Percentiles rank a stretch among this genome's conserved stretches.
These are phyloP conservation scores for Silurus meridionalis DNA, from an alignment of 2,113 vertebrate species.

Conservation along the genomic window DNA sequence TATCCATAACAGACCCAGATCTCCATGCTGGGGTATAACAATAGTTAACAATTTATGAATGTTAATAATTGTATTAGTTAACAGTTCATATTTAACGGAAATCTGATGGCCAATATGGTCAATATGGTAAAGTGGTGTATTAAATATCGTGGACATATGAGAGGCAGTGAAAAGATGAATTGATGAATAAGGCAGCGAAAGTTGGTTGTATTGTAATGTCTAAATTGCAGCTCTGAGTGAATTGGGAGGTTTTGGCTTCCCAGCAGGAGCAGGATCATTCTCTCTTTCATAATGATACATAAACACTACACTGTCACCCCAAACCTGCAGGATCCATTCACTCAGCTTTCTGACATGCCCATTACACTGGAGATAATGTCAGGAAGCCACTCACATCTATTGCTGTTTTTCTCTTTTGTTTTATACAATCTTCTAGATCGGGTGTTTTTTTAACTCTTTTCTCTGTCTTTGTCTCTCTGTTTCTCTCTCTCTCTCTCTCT, in stretches of 20 bases:
- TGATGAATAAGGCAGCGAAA: slow-evolving; percentile 55
- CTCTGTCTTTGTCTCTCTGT: slow-evolving; percentile 20
- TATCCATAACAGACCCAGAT: neutral
- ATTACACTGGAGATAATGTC: slow-evolving; percentile 89
- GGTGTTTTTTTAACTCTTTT: slow-evolving; percentile 49
- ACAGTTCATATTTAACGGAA: neutral
- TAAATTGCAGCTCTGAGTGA: slow-evolving; percentile 70
- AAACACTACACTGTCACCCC: slow-evolving; percentile 79
- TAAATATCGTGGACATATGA: slow-evolving; percentile 40
- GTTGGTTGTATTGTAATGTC: slow-evolving; percentile 72
- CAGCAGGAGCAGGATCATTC: slow-evolving; percentile 72
- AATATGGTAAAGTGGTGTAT: slow-evolving; percentile 12
- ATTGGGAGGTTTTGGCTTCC: slow-evolving; percentile 71
- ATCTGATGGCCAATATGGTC: slow-evolving; percentile 4
- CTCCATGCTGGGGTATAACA: neutral
- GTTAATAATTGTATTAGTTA: neutral
- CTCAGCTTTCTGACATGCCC: slow-evolving; percentile 81
- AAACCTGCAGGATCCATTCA: slow-evolving; percentile 76
- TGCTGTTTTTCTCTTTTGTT: slow-evolving; percentile 65
- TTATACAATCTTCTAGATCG: slow-evolving; percentile 69
- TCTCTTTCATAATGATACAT: slow-evolving; percentile 77
- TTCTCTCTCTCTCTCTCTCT: slow-evolving; percentile 32
- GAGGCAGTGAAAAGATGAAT: slow-evolving; percentile 30
- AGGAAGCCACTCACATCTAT: slow-evolving; percentile 83
- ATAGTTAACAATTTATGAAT: neutral